Evolutionary conservation across 2,113 vertebrate genomes (phyloP).

Genomic region (Protomyctophum bolini): DNA sequence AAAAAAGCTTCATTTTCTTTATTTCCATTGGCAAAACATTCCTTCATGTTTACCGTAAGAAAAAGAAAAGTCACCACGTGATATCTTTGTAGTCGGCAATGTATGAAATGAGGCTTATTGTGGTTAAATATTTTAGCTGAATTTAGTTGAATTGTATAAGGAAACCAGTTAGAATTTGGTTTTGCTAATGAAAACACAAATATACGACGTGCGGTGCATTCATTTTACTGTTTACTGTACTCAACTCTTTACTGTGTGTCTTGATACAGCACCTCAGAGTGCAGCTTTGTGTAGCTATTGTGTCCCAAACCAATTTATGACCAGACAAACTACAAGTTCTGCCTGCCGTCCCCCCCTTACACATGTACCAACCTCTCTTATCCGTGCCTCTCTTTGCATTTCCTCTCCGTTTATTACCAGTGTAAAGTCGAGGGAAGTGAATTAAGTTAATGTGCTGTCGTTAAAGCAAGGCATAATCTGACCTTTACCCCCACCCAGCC

Average conservation of each 20-base stretch:
- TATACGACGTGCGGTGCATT: background rate
- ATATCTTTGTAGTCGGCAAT: too few species aligned
- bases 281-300: background rate
- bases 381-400: constrained; percentile 63
- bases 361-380: constrained; percentile 28
- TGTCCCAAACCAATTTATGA: constrained; percentile 10
- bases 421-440: constrained; percentile 85
- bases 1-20: too few species aligned
- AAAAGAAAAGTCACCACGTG: too few species aligned
- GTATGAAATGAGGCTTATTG: too few species aligned
- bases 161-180: background rate
- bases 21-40: background rate
- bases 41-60: too few species aligned
- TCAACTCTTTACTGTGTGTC: background rate
- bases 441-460: constrained; percentile 88
- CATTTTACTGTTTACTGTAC: background rate
- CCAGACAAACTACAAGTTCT: constrained; percentile 6
- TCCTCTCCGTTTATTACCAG: constrained; percentile 78
- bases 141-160: background rate
- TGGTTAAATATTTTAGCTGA: constrained; percentile 24
- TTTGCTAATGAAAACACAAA: background rate
- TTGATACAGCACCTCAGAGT: constrained; percentile 2
- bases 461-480: constrained; percentile 77
- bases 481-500: constrained; percentile 66
- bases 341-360: constrained; percentile 13